Evolutionary conservation across 2,113 vertebrate genomes (phyloP).

Genomic region (Phycodurus eques): DNA sequence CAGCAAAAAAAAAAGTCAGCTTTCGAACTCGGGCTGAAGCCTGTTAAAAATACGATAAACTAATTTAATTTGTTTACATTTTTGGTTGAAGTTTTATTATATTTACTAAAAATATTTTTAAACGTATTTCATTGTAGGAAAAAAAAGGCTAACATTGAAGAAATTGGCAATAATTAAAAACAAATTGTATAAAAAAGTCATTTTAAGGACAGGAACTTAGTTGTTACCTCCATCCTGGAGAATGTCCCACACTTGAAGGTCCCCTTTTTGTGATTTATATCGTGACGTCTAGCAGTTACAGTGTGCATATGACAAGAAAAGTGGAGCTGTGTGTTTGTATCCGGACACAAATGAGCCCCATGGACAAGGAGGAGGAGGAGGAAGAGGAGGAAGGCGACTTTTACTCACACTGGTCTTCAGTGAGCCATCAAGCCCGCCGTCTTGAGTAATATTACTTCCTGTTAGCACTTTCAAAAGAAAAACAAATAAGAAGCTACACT

Average conservation of each 20-base stretch:
- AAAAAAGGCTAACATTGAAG: neutral
- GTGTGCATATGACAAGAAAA: neutral
- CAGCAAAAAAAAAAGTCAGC: neutral
- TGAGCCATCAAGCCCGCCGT: conserved; percentile 12
- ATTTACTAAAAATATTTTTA: neutral
- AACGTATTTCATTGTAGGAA: neutral
- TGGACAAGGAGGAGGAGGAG: conserved; percentile 29
- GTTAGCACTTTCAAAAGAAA: conserved; percentile 39
- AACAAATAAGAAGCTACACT: conserved; percentile 13
- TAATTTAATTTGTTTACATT: neutral
- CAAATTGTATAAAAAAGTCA: neutral
- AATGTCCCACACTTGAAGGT: conserved; percentile 13
- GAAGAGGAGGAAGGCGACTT: conserved; percentile 18
- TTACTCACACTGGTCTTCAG: conserved; percentile 6
- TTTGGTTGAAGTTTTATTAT: neutral
- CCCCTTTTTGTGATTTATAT: neutral
- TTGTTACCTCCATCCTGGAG: conserved; percentile 62
- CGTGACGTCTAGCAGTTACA: neutral
- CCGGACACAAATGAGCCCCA: conserved; percentile 45
- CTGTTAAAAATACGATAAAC: neutral
- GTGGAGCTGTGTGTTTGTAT: conserved; percentile 49
- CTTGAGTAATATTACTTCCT: neutral
- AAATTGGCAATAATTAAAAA: neutral
- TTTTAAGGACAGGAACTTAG: neutral
- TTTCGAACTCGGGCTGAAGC: neutral